Percentiles rank a stretch among this genome's conserved stretches.
These are phyloP conservation scores for Uloborus diversus DNA, from an alignment of 1,140 invertebrate species.

Conservation along the genomic window DNA sequence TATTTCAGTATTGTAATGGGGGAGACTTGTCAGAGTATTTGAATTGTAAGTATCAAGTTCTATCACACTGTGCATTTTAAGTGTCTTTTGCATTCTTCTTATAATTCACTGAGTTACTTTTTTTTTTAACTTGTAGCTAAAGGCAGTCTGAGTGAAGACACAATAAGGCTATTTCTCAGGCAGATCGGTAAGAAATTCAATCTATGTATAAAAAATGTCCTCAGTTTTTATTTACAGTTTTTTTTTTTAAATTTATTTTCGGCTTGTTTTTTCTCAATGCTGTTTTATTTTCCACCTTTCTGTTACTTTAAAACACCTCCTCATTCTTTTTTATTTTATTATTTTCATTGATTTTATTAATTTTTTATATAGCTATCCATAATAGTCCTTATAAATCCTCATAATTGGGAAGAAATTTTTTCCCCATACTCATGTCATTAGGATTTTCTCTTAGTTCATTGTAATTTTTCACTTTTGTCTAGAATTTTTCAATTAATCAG, in stretches of 20 bases:
- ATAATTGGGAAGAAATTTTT: too few relatives aligned
- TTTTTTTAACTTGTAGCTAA: constrained; percentile 72
- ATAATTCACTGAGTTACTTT: neutral
- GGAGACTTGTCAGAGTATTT: constrained; percentile 98
- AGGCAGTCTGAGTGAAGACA: constrained; percentile 95
- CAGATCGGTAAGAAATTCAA: constrained; percentile 79
- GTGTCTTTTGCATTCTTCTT: neutral
- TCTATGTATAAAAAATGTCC: neutral
- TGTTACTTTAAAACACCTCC: neutral
- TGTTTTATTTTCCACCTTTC: too few relatives aligned
- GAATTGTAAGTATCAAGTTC: constrained; percentile 71
- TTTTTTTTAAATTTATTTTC: too few relatives aligned
- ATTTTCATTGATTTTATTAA: too few relatives aligned
- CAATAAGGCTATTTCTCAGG: constrained; percentile 91
- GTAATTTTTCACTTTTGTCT: too few relatives aligned
- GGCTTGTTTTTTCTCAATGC: too few relatives aligned
- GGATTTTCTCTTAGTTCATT: too few relatives aligned
- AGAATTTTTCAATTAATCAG: too few relatives aligned
- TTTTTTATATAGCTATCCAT: too few relatives aligned
- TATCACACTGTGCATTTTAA: neutral
- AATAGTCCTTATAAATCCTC: too few relatives aligned
- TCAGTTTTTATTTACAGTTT: too few relatives aligned
- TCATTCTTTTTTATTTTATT: neutral
- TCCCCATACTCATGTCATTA: too few relatives aligned
- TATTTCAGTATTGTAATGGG: constrained; percentile 93